Base-by-base conservation (phyloP, 30 jellyfish, hydroid and myxozoan genomes). In the Sanderia malayensis region DNA sequence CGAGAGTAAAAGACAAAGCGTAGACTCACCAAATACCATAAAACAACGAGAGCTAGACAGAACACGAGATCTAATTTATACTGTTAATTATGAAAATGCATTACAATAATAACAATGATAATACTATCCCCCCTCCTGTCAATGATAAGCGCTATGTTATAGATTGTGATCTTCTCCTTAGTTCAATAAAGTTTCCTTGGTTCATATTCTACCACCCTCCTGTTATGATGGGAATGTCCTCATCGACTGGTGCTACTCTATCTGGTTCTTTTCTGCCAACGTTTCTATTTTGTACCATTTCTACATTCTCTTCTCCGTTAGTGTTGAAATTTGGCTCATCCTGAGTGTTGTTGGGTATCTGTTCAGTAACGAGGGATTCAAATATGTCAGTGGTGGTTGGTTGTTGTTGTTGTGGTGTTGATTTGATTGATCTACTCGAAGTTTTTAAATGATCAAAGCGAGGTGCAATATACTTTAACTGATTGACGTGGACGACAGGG, bases 61-160 rank as follows among this genome's bases (percentile, higher is more conserved):
- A n/a, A n/a, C n/a, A n/a, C n/a, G n/a, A n/a, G n/a, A n/a, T n/a
- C n/a, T n/a, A n/a, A n/a, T n/a, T n/a, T n/a, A n/a, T n/a, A n/a
- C n/a, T n/a, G n/a, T n/a, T n/a, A n/a, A n/a, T n/a, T n/a, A n/a
- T n/a, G n/a, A n/a, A n/a, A n/a, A n/a, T n/a, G n/a, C n/a, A n/a
- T n/a, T n/a, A n/a, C n/a, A n/a, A n/a, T n/a, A n/a, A n/a, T n/a
- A n/a, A n/a, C n/a, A n/a, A n/a, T n/a, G 73, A 61, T 61, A 61
- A 61, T 47, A 61, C 73, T 61, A 61, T 61, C 47, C 73, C 73
- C 49, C 73, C 73, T 61, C 73, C 23, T 61, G 4, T 25, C 10
- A 20, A 1, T 29, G 28, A 29, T 2, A 20, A 30, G 4, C 18
- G 10, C 28, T 28, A 23, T 0, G 46, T 25, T 2, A 61, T 28